A percentile compares a stretch with the other conserved stretches of the same genome.
Conservation (phyloP, 2,113 vertebrate genomes). For the Phyllostomus discolor region DNA sequence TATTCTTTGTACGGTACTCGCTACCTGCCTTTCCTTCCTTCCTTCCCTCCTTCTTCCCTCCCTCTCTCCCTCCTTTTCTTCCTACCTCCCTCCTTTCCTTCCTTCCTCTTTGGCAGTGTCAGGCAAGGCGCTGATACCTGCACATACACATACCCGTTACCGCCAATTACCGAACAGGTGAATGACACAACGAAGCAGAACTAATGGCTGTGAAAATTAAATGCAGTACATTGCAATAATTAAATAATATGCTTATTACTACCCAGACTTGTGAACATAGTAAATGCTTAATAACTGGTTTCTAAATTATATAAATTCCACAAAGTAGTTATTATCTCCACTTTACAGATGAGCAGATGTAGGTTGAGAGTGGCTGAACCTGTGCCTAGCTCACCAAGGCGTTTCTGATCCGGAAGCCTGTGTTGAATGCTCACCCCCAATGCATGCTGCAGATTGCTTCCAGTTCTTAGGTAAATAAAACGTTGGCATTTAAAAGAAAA, state of each 20-base stretch:
- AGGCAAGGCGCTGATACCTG: not conserved
- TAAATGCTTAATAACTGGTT: not conserved
- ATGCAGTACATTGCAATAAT: not conserved
- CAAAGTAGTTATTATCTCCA: not conserved
- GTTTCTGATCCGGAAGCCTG: not conserved
- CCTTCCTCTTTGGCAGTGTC: rapidly evolving
- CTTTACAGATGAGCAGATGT: not conserved
- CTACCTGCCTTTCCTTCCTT: not conserved
- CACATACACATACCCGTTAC: not conserved
- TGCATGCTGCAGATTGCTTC: not conserved
- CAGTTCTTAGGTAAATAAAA: not conserved
- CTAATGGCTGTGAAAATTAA: slow-evolving; percentile 21
- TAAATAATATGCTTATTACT: not conserved
- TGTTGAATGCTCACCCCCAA: not conserved
- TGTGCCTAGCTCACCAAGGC: not conserved
- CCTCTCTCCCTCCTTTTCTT: not conserved
- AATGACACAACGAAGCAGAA: not conserved
- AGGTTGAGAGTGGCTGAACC: not conserved
- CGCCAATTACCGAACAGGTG: not conserved
- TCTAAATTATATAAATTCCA: not conserved
- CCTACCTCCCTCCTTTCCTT: too few species aligned
- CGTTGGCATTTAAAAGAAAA: slow-evolving; percentile 9
- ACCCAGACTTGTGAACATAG: not conserved
- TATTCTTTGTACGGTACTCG: not conserved
- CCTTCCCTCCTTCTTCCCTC: not conserved